Base-by-base conservation (phyloP, 2,797 vertebrate genomes). In the Microchirus variegatus region DNA sequence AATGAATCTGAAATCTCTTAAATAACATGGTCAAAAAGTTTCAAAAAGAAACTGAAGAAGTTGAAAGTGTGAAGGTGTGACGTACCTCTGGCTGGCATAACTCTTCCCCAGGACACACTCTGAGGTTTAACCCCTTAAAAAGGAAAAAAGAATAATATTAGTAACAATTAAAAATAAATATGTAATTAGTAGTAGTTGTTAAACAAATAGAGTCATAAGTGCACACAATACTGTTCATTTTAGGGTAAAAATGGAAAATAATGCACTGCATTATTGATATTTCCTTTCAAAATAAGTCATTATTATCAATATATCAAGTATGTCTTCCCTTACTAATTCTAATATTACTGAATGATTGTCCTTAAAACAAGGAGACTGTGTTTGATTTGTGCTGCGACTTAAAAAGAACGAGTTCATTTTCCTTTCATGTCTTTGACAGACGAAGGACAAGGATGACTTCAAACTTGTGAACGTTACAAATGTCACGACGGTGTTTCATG, bases 121-220 rank as follows among this genome's bases (percentile, higher is more conserved):
- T 91, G 91, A 78, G 91, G 90, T 55, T 54, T 89, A 38, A 92
- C 77, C 4, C 89, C 93, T 94, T 68, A 22, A 73, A 74, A 18
- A 10, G 4, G 1, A 0, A 61, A 59, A 14, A 57, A 31, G 1
- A 48, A 8, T 9, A 3, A 17, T 1, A 43, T 43, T 18, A 1
- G 11, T 22, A 9, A 16, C 38, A 6, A 22, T 9, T 16, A 44
- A 8, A 16, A 44, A 16, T 44, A 2, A 3, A 0, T 9, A 8
- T 16, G 14, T 44, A 7, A 17, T 16, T 44, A 42, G 14, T 14
- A 3, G 41, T 14, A 5, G 13, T 15, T 42, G 4, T 42, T 5
- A 42, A 42, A 42, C 13, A 42, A 42, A 42, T 12, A 12, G 40
- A 38, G 9, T 15, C 12, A 42, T 42, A 31, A 31, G 7, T 31